Evolutionary conservation across 2,113 vertebrate genomes (phyloP).

Genomic region (Actinemys pallida): DNA sequence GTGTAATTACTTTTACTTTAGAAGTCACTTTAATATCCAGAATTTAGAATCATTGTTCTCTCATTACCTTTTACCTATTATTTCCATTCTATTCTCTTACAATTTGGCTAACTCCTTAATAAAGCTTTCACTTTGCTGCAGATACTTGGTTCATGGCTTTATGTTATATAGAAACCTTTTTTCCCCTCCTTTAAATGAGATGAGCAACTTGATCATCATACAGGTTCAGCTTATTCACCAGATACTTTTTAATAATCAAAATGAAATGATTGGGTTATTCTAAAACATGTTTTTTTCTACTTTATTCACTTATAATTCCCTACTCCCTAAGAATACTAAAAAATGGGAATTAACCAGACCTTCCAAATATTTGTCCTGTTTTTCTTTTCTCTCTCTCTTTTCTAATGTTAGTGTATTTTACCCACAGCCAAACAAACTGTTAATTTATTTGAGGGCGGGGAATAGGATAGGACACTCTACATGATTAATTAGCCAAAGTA

Average conservation of each 20-base stretch:
- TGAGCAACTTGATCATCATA: conserved; percentile 24
- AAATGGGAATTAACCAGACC: not conserved
- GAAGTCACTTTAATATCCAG: conserved; percentile 52
- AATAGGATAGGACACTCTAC: conserved; percentile 10
- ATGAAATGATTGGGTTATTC: conserved; percentile 40
- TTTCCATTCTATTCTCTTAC: conserved; percentile 52
- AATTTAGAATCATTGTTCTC: conserved; percentile 60
- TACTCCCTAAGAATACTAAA: conserved; percentile 19
- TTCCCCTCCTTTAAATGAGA: conserved; percentile 20
- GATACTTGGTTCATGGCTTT: conserved; percentile 20
- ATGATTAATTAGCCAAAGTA: conserved; percentile 66
- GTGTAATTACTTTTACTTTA: conserved; percentile 60
- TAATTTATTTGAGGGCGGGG: conserved; percentile 31
- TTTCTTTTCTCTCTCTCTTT: not conserved
- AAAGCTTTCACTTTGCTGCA: conserved; percentile 54
- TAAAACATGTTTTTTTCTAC: conserved; percentile 19
- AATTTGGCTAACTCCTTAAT: conserved; percentile 54
- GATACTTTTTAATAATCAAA: conserved; percentile 32
- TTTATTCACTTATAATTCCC: not conserved
- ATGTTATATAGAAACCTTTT: conserved; percentile 30
- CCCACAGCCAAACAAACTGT: conserved; percentile 30
- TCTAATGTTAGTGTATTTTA: not conserved
- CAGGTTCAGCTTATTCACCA: conserved; percentile 51
- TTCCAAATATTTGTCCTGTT: not conserved
- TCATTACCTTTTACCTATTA: conserved; percentile 48